phyloP scores from a whole-genome alignment of 1,140 invertebrate genomes.

The Ctenoplectra terminalis region DNA sequence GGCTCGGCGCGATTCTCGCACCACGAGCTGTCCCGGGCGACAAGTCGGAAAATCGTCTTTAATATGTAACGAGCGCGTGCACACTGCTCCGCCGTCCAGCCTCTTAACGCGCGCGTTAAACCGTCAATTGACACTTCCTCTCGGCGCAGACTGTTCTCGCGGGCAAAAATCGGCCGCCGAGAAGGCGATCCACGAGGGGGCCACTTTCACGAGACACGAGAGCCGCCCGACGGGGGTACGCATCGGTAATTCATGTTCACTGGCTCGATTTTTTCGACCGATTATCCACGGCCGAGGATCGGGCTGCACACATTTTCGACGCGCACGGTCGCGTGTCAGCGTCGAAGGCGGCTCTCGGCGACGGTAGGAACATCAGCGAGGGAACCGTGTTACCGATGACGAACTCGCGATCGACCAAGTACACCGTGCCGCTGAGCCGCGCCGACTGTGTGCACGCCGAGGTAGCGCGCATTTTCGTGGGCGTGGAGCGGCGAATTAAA shows the following conservation, averaged over 20 bases:
- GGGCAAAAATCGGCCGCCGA: constrained; percentile 29
- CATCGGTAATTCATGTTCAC: constrained; percentile 2
- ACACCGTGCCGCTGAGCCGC: constrained; percentile 41
- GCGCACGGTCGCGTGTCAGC: constrained; percentile 49
- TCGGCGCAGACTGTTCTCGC: constrained; percentile 21
- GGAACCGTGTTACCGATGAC: not conserved
- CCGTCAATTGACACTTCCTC: constrained; percentile 41
- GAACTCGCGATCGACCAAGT: constrained; percentile 11
- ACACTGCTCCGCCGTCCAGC: not conserved
- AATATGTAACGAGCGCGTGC: too few relatives aligned
- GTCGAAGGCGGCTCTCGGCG: constrained; percentile 38
- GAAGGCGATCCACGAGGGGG: constrained; percentile 14
- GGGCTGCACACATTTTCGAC: not conserved
- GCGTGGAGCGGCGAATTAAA: constrained; percentile 57
- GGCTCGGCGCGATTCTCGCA: not conserved
- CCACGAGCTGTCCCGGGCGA: not conserved
- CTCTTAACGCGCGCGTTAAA: constrained; percentile 26
- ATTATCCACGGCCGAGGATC: not conserved
- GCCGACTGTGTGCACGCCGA: constrained; percentile 47
- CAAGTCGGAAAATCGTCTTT: constrained; percentile 10
- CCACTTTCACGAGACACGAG: constrained; percentile 49
- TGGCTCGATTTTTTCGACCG: not conserved
- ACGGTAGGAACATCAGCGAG: constrained; percentile 24
- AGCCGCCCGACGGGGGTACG: constrained; percentile 18
- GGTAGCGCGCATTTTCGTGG: constrained; percentile 66